A percentile compares a stretch with the other conserved stretches of the same genome.
phyloP scores from a whole-genome alignment of 1,140 invertebrate genomes.

The Aphis gossypii region DNA sequence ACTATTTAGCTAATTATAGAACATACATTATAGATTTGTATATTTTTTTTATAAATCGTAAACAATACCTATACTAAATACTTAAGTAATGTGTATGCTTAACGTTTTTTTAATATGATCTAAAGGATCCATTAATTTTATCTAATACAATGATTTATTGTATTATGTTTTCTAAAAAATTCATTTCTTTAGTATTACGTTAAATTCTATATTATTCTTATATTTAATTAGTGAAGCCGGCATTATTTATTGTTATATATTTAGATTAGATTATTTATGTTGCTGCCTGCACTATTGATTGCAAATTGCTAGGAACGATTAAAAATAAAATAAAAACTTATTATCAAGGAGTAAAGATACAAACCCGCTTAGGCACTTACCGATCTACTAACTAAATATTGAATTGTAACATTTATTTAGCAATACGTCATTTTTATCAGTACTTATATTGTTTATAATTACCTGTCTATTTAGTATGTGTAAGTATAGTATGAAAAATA shows the following conservation, averaged over 20 bases:
- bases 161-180: too few relatives aligned
- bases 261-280: background rate
- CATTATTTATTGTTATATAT: background rate
- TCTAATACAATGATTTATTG: too few relatives aligned
- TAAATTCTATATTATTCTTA: background rate
- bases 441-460: background rate
- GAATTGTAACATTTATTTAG: background rate
- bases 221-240: background rate
- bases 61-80: too few relatives aligned
- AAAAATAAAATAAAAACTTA: background rate
- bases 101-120: too few relatives aligned
- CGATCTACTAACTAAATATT: too few relatives aligned
- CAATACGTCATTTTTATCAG: background rate
- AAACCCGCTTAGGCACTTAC: too few relatives aligned
- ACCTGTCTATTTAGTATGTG: background rate
- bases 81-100: too few relatives aligned
- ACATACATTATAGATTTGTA: background rate
- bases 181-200: too few relatives aligned
- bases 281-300: background rate
- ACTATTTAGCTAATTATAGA: background rate
- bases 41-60: too few relatives aligned
- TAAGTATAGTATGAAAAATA: background rate
- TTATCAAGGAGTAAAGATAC: background rate
- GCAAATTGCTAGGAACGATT: background rate
- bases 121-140: too few relatives aligned